Base-by-base conservation (phyloP, 2,113 vertebrate genomes). In the Calyptommatus sinebrachiatus region DNA sequence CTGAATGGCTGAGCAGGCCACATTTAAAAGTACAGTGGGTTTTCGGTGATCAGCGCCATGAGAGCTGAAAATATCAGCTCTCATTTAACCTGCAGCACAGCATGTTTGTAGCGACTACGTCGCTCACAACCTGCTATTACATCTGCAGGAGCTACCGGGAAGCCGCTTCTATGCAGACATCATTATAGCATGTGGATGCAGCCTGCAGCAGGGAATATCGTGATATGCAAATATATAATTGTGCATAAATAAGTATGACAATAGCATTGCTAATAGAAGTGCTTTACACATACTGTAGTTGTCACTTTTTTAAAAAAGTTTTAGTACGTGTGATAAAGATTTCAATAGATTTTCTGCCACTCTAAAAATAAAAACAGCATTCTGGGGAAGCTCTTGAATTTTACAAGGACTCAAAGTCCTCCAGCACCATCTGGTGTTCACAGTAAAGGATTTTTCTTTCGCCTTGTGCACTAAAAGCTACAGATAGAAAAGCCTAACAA, bases 361-460 rank as follows among this genome's bases (percentile, higher is more conserved):
- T 24, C 60, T 69, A 62, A 8, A 62, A 66, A 8, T 45, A 22
- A 24, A 83, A 68, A 11, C 3, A n/a, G 0, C 8, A 28, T 18
- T 0, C 18, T n/a, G 1, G 22, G 4, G 28, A 22, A 80, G 6
- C 4, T 5, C 0, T 20, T 22, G 22, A 3, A 46, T 12, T 29
- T 61, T 31, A 35, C 4, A 45, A 14, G 21, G 0, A 20, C 29
- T 65, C 45, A 84, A 92, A 65, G 82, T 92, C 91, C 86, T 93
- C 57, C 9, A 90, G 89, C 91, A 90, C 92, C 95, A 93, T 87
- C 94, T 94, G 85, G 87, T 93, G 95, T 57, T 88, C 8, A 28
- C 1, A 74, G 7, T 14, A 84, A 26, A 53, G 68, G 61, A 41
- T 68, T 63, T 5, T 11, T 7, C 0, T 5, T 16, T 5, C 4